A percentile compares a stretch with the other conserved stretches of the same genome.
These are phyloP conservation scores for Lerista edwardsae DNA, from an alignment of 2,797 vertebrate species.

Conservation along the genomic window DNA sequence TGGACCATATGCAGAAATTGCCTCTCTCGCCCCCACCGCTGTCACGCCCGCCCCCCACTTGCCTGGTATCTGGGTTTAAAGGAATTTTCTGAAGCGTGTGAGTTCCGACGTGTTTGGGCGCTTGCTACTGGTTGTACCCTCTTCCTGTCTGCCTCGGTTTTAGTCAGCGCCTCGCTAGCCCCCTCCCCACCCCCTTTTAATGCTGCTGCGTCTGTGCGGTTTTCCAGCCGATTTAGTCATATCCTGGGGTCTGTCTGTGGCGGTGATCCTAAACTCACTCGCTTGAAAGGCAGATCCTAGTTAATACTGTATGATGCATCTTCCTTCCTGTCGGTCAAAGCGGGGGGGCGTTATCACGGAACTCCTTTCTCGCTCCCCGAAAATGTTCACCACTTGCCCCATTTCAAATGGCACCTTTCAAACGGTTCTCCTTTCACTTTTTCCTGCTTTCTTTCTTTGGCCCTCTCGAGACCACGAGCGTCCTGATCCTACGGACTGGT, in stretches of 20 bases:
- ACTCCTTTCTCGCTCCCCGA: too few relatives aligned
- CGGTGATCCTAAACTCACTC: background rate
- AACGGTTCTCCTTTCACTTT: background rate
- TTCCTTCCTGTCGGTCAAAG: accelerated
- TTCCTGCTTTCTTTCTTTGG: background rate
- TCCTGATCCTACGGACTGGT: background rate
- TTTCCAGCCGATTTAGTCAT: background rate
- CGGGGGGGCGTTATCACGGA: too few relatives aligned
- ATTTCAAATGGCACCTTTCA: background rate
- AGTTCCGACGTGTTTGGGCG: too few relatives aligned
- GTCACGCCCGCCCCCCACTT: background rate
- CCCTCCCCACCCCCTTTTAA: background rate
- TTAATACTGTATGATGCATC: accelerated
- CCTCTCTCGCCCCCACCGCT: too few relatives aligned
- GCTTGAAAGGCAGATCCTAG: background rate
- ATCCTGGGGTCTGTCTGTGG: background rate
- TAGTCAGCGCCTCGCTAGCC: too few relatives aligned
- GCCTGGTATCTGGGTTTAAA: background rate
- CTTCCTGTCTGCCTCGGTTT: background rate
- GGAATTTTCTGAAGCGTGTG: too few relatives aligned
- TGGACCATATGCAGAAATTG: too few relatives aligned
- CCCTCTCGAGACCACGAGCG: background rate
- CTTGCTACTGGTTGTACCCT: background rate
- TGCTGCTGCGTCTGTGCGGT: background rate
- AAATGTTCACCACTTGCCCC: background rate